A percentile compares a stretch with the other conserved stretches of the same genome.
Conservation (phyloP, 2,888 invertebrate species). For the Caenorhabditis uteleia region DNA sequence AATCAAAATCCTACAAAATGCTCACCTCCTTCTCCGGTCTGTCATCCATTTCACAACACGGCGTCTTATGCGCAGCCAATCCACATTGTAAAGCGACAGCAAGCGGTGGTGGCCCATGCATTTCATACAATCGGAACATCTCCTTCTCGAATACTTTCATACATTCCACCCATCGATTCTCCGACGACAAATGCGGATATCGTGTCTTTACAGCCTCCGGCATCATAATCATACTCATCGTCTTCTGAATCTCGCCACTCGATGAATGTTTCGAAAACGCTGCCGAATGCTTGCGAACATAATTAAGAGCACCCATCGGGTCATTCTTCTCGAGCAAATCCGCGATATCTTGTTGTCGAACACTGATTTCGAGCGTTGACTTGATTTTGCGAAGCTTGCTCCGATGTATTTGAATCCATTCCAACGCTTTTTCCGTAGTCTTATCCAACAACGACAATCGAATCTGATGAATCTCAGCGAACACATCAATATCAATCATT, state of each 20-base stretch:
- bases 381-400: constrained; percentile 70
- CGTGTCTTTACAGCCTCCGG: constrained; percentile 39
- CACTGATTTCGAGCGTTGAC: constrained; percentile 92
- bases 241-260: constrained; percentile 10
- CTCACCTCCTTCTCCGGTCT: constrained; percentile 9
- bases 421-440: constrained; percentile 49
- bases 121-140: constrained; percentile 90
- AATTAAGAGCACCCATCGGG: constrained; percentile 86
- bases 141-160: constrained; percentile 90
- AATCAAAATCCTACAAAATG: background rate
- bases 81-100: constrained; percentile 91
- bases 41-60: constrained; percentile 71
- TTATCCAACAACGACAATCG: constrained; percentile 41
- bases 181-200: constrained; percentile 74
- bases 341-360: constrained; percentile 79
- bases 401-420: constrained; percentile 73
- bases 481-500: constrained; percentile 52
- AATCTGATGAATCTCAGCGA: constrained; percentile 14
- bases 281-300: constrained; percentile 87
- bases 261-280: constrained; percentile 70
- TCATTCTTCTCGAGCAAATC: constrained; percentile 83
- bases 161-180: constrained; percentile 83
- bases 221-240: constrained; percentile 50
- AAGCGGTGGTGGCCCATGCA: constrained; percentile 82
- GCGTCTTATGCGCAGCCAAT: constrained; percentile 91